These are phyloP conservation scores for Lypha dubia DNA, from an alignment of 2,888 invertebrate species.

Conservation along the genomic window DNA sequence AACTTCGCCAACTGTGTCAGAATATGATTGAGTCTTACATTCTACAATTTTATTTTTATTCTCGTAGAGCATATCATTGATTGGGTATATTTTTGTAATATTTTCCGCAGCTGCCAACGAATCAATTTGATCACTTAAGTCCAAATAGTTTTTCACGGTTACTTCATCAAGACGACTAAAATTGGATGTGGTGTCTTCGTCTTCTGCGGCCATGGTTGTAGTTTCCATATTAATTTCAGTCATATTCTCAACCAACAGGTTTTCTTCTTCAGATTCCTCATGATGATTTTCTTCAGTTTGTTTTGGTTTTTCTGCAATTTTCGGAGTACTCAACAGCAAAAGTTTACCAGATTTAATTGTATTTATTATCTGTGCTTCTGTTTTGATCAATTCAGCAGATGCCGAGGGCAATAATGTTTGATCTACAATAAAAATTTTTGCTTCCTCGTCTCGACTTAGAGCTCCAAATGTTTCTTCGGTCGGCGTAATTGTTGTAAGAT, in stretches of 20 bases:
- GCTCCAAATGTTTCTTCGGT: conserved; percentile 49
- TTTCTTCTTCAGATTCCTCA: conserved; percentile 77
- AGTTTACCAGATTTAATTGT: conserved; percentile 76
- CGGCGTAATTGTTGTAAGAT: conserved; percentile 5
- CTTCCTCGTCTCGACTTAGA: conserved; percentile 75
- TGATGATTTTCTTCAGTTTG: conserved; percentile 75
- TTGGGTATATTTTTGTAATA: conserved; percentile 60
- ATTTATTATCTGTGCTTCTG: not conserved
- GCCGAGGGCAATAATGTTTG: conserved; percentile 74
- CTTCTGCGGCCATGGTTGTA: conserved; percentile 47
- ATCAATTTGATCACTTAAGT: conserved; percentile 6
- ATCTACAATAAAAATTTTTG: conserved; percentile 73
- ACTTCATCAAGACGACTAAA: conserved; percentile 29
- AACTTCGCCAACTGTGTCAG: conserved; percentile 19
- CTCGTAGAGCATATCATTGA: conserved; percentile 67
- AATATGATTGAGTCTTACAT: not conserved
- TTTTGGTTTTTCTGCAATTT: conserved; percentile 74
- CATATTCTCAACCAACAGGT: conserved; percentile 48
- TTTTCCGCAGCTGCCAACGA: not conserved
- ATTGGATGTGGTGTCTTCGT: conserved; percentile 68
- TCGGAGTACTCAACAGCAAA: conserved; percentile 78
- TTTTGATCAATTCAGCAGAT: conserved; percentile 52
- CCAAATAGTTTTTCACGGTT: not conserved
- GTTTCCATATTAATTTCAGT: conserved; percentile 21
- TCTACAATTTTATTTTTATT: conserved; percentile 1